Conservation (phyloP, 2,797 vertebrate species). For the Periparus ater region DNA sequence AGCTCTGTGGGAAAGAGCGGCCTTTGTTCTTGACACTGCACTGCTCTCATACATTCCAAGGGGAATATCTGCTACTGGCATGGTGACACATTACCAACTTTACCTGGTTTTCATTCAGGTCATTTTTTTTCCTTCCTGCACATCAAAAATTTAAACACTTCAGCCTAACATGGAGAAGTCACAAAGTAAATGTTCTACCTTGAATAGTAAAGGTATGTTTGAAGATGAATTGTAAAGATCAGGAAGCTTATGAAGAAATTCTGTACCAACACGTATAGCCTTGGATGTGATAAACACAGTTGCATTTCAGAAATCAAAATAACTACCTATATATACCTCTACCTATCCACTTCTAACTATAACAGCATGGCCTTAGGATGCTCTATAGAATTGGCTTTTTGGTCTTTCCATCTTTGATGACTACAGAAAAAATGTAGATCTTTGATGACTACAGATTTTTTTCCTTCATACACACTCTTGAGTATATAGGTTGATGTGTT, state of each 20-base stretch:
- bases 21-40: neutral
- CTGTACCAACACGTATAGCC: neutral
- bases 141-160: neutral
- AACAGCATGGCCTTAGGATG: neutral
- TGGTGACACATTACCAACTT: neutral
- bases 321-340: neutral
- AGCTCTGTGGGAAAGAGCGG: neutral
- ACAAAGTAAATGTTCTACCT: neutral
- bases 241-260: neutral
- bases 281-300: neutral
- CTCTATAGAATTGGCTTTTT: neutral
- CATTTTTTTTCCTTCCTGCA: rapidly evolving
- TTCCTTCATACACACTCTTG: neutral
- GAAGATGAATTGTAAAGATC: neutral
- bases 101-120: neutral
- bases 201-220: neutral
- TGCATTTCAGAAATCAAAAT: neutral
- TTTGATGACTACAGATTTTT: neutral
- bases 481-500: neutral
- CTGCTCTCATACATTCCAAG: neutral
- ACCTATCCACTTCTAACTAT: neutral
- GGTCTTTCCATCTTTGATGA: neutral
- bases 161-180: neutral
- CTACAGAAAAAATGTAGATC: neutral
- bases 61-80: neutral